Evolutionary conservation across 2,797 vertebrate genomes (phyloP).

Genomic region (Falco berigora): DNA sequence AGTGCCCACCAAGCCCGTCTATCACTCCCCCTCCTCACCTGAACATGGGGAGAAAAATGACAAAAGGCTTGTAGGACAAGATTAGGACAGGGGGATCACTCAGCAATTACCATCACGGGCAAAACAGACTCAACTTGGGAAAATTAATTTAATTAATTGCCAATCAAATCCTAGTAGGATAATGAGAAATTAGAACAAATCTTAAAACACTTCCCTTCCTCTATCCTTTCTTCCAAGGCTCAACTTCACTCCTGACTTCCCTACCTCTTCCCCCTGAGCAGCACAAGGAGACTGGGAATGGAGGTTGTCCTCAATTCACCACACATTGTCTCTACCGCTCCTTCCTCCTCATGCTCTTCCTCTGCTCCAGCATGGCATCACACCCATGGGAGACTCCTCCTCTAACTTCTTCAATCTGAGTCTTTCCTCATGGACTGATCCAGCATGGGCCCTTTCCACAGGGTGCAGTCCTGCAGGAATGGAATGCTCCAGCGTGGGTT

Average conservation of each 20-base stretch:
- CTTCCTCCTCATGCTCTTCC: not conserved
- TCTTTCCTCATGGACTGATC: not conserved
- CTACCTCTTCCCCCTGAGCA: not conserved
- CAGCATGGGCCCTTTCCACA: too few species aligned
- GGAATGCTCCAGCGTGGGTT: too few species aligned
- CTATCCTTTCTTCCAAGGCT: not conserved
- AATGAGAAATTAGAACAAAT: not conserved
- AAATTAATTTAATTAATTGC: not conserved
- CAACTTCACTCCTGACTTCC: not conserved
- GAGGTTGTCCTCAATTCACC: not conserved
- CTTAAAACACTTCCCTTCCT: not conserved
- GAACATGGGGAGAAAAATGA: not conserved
- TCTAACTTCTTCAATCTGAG: accelerated
- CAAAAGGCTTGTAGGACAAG: not conserved
- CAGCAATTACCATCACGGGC: not conserved
- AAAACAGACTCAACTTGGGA: not conserved
- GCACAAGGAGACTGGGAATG: not conserved
- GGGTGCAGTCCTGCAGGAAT: not conserved
- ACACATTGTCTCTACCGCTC: not conserved
- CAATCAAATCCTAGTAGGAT: not conserved
- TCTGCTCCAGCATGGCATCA: not conserved
- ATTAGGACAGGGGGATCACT: not conserved
- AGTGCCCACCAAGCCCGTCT: not conserved
- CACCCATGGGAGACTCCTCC: not conserved
- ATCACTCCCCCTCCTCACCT: not conserved